Conservation (phyloP, 2,113 vertebrate genomes). For the Zapus hudsonius region DNA sequence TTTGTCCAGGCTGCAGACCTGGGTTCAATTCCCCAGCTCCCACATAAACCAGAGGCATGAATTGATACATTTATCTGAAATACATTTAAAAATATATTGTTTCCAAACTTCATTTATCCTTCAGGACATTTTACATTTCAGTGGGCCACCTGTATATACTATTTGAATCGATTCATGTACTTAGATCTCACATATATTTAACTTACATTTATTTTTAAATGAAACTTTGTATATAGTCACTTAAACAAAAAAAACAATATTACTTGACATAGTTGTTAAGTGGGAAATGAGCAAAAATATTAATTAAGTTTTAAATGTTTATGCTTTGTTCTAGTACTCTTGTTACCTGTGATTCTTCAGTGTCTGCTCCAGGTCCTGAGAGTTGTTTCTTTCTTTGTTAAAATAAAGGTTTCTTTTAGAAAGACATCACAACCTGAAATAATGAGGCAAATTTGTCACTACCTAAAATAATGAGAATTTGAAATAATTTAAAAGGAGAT, state of each 20-base stretch:
- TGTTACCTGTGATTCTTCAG: not conserved
- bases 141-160: not conserved
- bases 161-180: not conserved
- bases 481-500: slow-evolving; percentile 13
- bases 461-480: not conserved
- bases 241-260: not conserved
- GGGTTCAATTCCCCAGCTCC: too few species aligned
- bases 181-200: not conserved
- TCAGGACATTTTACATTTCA: not conserved
- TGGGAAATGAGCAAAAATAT: not conserved
- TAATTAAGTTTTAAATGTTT: slow-evolving; percentile 2
- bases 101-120: too few species aligned
- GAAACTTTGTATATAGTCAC: not conserved
- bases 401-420: not conserved
- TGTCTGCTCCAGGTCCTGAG: not conserved
- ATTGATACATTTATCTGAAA: not conserved
- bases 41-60: too few species aligned
- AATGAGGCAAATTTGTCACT: not conserved
- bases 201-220: not conserved
- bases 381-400: not conserved
- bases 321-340: not conserved
- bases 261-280: not conserved
- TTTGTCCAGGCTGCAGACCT: not conserved
- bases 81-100: too few species aligned
- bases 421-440: not conserved